phyloP scores from a whole-genome alignment of 1,140 invertebrate species.

The Hesperophylax magnus region DNA sequence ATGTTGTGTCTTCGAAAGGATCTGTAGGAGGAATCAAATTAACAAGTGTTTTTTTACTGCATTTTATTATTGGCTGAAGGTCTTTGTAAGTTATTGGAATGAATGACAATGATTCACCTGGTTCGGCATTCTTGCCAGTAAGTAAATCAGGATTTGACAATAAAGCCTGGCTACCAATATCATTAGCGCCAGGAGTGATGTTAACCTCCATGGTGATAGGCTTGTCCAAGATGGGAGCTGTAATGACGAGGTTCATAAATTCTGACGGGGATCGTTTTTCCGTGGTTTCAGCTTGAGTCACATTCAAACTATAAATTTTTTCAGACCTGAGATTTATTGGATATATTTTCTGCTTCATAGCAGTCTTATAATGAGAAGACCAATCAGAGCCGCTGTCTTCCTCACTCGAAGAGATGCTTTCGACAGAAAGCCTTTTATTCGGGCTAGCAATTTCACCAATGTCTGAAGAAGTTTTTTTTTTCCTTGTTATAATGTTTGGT shows the following conservation, averaged over 20 bases:
- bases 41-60: too few relatives aligned
- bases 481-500: too few relatives aligned
- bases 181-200: not conserved
- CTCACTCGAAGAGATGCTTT: not conserved
- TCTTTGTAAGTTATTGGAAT: too few relatives aligned
- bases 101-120: not conserved
- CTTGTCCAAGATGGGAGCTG: too few relatives aligned
- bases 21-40: too few relatives aligned
- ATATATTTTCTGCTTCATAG: not conserved
- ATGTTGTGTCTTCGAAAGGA: too few relatives aligned
- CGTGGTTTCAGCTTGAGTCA: not conserved
- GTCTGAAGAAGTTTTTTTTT: too few relatives aligned
- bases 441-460: too few relatives aligned
- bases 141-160: not conserved
- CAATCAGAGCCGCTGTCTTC: not conserved
- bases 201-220: not conserved
- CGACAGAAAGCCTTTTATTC: too few relatives aligned
- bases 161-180: not conserved
- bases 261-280: not conserved
- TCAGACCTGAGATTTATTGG: too few relatives aligned
- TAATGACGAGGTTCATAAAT: too few relatives aligned
- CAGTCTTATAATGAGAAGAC: not conserved
- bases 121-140: not conserved
- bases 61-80: too few relatives aligned
- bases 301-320: not conserved